Evolutionary conservation across 2,113 vertebrate genomes (phyloP).

Genomic region (Protomyctophum bolini): DNA sequence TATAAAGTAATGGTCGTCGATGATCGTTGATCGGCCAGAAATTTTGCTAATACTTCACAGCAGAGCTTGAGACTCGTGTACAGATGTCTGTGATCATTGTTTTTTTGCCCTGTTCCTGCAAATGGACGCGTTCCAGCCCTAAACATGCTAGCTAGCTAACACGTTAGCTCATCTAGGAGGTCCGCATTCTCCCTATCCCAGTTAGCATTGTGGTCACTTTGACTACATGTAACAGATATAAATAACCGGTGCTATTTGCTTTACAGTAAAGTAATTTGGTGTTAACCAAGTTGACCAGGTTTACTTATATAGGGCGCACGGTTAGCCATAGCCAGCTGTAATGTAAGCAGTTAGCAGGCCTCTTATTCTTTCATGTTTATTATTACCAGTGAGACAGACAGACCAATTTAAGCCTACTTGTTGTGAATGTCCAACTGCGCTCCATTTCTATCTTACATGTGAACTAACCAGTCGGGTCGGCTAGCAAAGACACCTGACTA

Average conservation of each 20-base stretch:
- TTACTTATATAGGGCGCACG: too few relatives aligned
- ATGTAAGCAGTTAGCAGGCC: neutral
- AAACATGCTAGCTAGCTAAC: conserved; percentile 26
- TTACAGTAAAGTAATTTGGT: too few relatives aligned
- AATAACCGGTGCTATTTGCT: too few relatives aligned
- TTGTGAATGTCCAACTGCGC: too few relatives aligned
- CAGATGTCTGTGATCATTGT: neutral
- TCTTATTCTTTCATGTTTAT: neutral
- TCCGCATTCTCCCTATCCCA: conserved; percentile 30
- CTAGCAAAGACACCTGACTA: too few relatives aligned
- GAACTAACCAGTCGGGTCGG: too few relatives aligned
- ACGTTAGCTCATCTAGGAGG: conserved; percentile 9
- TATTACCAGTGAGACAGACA: neutral
- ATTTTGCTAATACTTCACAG: too few relatives aligned
- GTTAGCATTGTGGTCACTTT: conserved; percentile 1
- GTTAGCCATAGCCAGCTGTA: neutral
- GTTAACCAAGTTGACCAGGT: too few relatives aligned
- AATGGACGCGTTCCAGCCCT: conserved; percentile 15
- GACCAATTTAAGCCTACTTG: too few relatives aligned
- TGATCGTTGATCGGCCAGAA: neutral
- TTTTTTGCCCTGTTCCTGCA: neutral
- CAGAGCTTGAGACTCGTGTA: too few relatives aligned
- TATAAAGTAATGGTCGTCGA: neutral
- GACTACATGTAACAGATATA: too few relatives aligned
- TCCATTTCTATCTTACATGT: too few relatives aligned